phyloP scores from a whole-genome alignment of 2,888 invertebrate genomes.

The Pyrocoelia pectoralis region DNA sequence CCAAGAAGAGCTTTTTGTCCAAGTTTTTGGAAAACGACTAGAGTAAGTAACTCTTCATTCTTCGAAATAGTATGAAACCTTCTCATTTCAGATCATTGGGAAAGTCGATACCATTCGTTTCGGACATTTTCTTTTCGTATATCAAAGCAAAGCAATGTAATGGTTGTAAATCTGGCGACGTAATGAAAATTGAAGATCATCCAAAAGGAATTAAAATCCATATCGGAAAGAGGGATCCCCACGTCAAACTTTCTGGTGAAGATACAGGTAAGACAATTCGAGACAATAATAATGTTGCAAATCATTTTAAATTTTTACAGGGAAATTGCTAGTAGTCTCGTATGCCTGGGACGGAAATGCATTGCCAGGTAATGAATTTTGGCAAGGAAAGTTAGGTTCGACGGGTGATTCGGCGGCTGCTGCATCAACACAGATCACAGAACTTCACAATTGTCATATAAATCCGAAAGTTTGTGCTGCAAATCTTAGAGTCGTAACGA shows the following conservation, averaged over 20 bases:
- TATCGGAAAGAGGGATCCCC: constrained; percentile 54
- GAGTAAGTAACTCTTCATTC: constrained; percentile 39
- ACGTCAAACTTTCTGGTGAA: constrained; percentile 49
- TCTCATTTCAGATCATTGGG: constrained; percentile 36
- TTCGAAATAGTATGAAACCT: neutral
- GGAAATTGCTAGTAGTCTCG: constrained; percentile 66
- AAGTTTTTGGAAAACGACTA: constrained; percentile 44
- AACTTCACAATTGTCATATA: constrained; percentile 68
- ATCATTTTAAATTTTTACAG: too few species aligned
- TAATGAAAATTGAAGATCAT: constrained; percentile 35
- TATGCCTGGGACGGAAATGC: constrained; percentile 80
- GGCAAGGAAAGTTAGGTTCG: constrained; percentile 64
- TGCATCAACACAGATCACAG: constrained; percentile 67
- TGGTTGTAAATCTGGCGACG: constrained; percentile 34
- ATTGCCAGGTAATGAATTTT: constrained; percentile 78
- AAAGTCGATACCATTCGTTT: constrained; percentile 35
- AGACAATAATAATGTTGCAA: too few species aligned
- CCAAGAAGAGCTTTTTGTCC: constrained; percentile 44
- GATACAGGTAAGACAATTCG: constrained; percentile 29
- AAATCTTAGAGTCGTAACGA: constrained; percentile 64
- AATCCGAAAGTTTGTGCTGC: constrained; percentile 62
- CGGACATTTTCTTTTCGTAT: constrained; percentile 47
- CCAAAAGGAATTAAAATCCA: constrained; percentile 43
- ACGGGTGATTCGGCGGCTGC: constrained; percentile 73
- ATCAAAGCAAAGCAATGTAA: constrained; percentile 28